Evolutionary conservation across 2,113 vertebrate species (phyloP), one percentile per base, ranked within the genome.

Genomic region (Nibea albiflora): DNA sequence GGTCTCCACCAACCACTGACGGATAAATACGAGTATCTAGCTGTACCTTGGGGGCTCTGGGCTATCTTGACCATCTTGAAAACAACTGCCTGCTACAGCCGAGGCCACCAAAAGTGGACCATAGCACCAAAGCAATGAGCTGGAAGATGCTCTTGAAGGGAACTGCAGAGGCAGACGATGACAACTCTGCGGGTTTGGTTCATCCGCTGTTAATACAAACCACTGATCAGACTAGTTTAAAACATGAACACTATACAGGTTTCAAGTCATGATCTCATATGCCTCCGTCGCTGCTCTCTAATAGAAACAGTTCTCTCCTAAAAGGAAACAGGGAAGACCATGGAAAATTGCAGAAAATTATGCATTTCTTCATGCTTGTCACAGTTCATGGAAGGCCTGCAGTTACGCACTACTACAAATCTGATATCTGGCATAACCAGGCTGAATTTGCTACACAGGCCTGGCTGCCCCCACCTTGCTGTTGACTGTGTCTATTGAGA

Each of bases 281-380:
- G 26, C 3, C 16, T 24, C 3, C 11, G 24, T 26, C 3, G 9
- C 15, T n/a, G 24, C 46, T 31, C 22, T 4, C 31, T 19, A 16
- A 53, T 5, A 31, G 8, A 52, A 61, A 46, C 3, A 10, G 31
- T n/a, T n/a, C 5, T 20, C 4, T 35, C 4, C 16, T 2, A 42
- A 49, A 56, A 39, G 42, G 12, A 83, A 71, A 31, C 15, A 31
- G 17, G 26, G 28, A 26, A 49, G 14, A 20, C 4, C 6, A 24
- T 16, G 54, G 2, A 15, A 58, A 44, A 46, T 22, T 14, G 46
- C 47, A 72, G 60, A 72, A 80, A 52, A 60, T 76, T 7, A 6
- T 20, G 1, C 1, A 12, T 85, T 60, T 47, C 75, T 50, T 76
- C 49, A 56, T 17, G 26, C 26, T 16, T 65, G 31, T 62, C 54